Evolutionary conservation across 2,113 vertebrate species (phyloP).

Genomic region (Cyprinus carpio): DNA sequence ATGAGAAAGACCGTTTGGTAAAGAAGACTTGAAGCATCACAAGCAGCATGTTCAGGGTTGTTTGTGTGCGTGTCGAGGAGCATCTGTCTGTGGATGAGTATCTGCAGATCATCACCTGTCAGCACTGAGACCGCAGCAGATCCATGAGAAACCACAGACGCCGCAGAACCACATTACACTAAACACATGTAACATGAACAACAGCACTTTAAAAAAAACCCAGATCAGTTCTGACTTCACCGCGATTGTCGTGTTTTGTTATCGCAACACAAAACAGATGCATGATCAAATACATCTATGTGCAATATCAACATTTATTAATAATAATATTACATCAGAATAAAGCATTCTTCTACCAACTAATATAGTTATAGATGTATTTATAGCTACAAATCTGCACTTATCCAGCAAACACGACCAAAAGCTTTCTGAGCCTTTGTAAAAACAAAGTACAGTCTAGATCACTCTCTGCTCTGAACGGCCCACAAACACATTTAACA

Average conservation of each 20-base stretch:
- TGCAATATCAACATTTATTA: not conserved
- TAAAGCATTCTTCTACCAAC: not conserved
- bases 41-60: no score
- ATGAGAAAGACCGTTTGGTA: no score
- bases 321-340: not conserved
- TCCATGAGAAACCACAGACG: no score
- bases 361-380: not conserved
- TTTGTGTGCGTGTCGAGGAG: no score
- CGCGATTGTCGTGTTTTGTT: not conserved
- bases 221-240: not conserved
- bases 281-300: no score
- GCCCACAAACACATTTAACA: not conserved
- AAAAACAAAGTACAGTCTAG: not conserved
- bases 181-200: no score
- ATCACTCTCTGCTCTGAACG: not conserved
- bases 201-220: not conserved
- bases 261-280: not conserved
- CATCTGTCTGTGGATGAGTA: not conserved
- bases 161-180: not conserved
- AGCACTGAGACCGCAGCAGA: no score
- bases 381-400: not conserved
- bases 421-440: no score
- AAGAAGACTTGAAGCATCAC: no score
- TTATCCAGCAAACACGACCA: no score
- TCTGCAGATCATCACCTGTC: no score